A percentile compares a stretch with the other conserved stretches of the same genome.
These are phyloP conservation scores for Gryllus longicercus DNA, from an alignment of 2,888 invertebrate genomes.

Conservation along the genomic window DNA sequence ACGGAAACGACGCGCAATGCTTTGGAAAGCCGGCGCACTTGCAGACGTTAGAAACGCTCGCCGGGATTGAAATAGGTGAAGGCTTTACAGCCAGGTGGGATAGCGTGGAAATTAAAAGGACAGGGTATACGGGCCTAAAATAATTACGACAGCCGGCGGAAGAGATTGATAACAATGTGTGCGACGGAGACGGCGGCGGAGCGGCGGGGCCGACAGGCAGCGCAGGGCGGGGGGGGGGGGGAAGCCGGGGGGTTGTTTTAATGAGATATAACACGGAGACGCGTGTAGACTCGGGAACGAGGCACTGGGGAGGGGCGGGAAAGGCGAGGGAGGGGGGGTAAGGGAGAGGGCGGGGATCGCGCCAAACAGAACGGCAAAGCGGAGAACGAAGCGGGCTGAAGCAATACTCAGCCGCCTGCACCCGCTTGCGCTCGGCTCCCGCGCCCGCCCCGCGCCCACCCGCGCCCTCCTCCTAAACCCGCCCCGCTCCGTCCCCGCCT, in stretches of 20 bases:
- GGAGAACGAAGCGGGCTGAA: too few species aligned
- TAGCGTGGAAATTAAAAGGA: background rate
- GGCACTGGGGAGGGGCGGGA: background rate
- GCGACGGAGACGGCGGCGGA: background rate
- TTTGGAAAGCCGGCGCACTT: too few species aligned
- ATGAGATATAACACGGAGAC: slow-evolving; percentile 17
- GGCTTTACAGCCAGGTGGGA: background rate
- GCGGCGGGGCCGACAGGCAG: background rate
- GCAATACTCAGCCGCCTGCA: too few species aligned
- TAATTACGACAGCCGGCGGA: slow-evolving; percentile 9
- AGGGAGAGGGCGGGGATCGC: too few species aligned
- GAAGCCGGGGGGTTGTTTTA: background rate
- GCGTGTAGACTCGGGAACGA: background rate
- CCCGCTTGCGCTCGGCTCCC: too few species aligned
- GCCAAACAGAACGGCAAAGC: too few species aligned
- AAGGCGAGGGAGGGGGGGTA: background rate
- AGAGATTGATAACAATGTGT: slow-evolving; percentile 5
- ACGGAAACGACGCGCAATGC: too few species aligned
- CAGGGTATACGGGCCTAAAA: background rate
- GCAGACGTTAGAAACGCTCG: background rate
- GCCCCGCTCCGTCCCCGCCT: too few species aligned
- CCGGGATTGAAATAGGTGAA: background rate
- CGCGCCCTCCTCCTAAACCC: too few species aligned
- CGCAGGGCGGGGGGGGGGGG: background rate
- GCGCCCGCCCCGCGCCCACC: too few species aligned